These are phyloP conservation scores for Melopsittacus undulatus DNA, from an alignment of 2,797 vertebrate genomes.

Conservation along the genomic window DNA sequence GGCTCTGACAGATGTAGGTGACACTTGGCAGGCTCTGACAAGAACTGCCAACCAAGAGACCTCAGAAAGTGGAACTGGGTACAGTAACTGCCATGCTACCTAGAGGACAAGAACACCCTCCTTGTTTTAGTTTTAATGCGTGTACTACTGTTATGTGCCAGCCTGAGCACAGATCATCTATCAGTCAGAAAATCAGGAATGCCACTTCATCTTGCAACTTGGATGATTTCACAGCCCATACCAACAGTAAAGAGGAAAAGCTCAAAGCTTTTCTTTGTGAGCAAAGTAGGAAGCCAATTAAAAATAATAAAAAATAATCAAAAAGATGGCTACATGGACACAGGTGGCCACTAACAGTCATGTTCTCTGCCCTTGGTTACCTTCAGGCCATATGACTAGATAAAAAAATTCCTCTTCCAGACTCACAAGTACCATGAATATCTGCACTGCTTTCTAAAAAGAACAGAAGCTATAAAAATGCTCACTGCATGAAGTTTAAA, in stretches of 20 bases:
- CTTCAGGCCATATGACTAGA: neutral
- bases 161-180: neutral
- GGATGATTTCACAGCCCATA: neutral
- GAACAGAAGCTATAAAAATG: neutral
- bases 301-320: neutral
- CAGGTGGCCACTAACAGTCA: neutral
- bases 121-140: neutral
- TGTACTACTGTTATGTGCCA: rapidly evolving
- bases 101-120: neutral
- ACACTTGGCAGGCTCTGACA: neutral
- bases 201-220: neutral
- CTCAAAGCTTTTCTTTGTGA: neutral
- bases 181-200: neutral
- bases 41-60: neutral
- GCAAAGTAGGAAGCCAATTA: neutral
- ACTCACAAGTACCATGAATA: neutral
- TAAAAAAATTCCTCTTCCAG: neutral
- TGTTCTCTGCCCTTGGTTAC: neutral
- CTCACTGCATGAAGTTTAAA: neutral
- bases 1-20: neutral
- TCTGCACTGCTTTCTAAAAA: neutral
- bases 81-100: neutral
- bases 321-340: neutral
- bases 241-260: neutral
- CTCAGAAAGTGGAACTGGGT: neutral